These are phyloP conservation scores for Venturia canescens DNA, from an alignment of 1,140 invertebrate species.

Conservation along the genomic window DNA sequence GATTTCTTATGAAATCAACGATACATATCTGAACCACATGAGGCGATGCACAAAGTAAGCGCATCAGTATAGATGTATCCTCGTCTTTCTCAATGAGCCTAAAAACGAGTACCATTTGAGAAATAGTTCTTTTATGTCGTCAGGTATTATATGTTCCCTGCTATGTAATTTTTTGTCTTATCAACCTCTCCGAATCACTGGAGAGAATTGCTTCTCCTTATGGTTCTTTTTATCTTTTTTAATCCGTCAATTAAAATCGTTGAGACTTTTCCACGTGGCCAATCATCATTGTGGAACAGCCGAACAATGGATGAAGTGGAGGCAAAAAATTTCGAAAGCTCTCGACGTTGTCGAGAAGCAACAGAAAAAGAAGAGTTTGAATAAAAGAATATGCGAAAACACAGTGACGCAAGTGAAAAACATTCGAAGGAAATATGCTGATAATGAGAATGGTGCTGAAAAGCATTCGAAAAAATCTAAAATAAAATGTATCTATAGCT, in stretches of 20 bases:
- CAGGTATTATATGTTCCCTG: neutral
- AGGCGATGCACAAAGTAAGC: no score
- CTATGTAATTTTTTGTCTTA: neutral
- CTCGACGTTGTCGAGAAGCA: neutral
- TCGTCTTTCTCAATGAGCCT: no score
- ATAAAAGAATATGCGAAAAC: neutral
- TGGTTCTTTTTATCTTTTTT: neutral
- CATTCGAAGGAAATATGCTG: neutral
- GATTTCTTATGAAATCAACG: no score
- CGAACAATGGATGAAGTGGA: neutral
- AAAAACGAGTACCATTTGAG: no score
- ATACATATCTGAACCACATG: no score
- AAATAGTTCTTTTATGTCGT: no score
- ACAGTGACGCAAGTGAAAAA: neutral
- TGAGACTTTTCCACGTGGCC: neutral
- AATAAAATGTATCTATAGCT: no score
- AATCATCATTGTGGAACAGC: neutral
- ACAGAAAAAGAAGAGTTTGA: neutral
- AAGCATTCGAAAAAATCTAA: no score
- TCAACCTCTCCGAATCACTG: neutral
- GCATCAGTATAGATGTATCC: no score
- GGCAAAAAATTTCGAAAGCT: neutral
- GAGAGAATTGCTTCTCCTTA: neutral
- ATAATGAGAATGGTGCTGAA: no score
- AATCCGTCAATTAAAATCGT: neutral